phyloP scores from a whole-genome alignment of 2,113 vertebrate genomes.

The Tetrao urogallus region DNA sequence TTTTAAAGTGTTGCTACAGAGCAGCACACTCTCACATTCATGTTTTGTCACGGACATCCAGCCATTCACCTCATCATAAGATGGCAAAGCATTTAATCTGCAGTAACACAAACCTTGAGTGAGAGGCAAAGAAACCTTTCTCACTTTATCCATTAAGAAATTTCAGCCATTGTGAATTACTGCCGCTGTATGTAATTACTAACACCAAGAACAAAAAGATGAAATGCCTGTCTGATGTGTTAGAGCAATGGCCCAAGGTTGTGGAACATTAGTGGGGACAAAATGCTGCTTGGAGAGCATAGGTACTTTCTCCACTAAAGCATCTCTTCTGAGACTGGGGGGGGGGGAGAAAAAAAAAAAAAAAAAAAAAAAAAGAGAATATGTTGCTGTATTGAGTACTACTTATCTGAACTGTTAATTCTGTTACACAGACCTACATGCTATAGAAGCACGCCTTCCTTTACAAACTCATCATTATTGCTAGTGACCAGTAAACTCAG shows the following conservation, averaged over 20 bases:
- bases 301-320: background rate
- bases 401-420: background rate
- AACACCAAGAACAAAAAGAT: constrained; percentile 13
- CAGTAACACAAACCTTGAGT: background rate
- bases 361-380: background rate
- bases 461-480: fast-evolving
- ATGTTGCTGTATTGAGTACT: background rate
- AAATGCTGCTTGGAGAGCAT: background rate
- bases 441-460: background rate
- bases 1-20: background rate
- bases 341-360: too few species aligned
- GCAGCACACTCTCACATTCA: background rate
- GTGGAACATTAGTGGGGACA: background rate
- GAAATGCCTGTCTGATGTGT: background rate
- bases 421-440: background rate
- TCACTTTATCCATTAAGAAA: background rate
- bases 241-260: background rate
- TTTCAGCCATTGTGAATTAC: constrained; percentile 14
- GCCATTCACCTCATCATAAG: background rate
- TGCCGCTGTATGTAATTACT: background rate
- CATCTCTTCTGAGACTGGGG: background rate
- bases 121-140: background rate
- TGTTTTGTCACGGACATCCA: background rate
- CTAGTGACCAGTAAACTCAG: background rate
- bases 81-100: background rate